These are phyloP conservation scores for Gambusia holbrooki DNA, from an alignment of 2,113 vertebrate species.

Conservation along the genomic window DNA sequence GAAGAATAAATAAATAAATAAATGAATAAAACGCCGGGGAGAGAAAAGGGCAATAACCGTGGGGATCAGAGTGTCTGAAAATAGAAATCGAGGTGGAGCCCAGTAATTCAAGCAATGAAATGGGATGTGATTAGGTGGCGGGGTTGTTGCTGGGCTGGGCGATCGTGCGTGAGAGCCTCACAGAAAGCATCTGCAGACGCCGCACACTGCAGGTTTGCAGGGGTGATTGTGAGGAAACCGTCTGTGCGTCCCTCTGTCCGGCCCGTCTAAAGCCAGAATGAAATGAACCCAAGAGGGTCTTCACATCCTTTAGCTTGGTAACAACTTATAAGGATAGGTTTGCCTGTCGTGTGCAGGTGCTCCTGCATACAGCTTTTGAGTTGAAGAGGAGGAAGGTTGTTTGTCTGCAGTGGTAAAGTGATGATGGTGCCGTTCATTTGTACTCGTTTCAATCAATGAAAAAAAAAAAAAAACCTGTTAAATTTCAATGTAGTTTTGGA, in stretches of 20 bases:
- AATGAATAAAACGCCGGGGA: background rate
- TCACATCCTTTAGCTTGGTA: background rate
- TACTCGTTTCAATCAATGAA: background rate
- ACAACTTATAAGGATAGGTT: background rate
- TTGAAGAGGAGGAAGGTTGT: background rate
- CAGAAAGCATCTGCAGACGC: background rate
- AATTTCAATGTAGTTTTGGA: background rate
- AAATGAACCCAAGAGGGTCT: background rate
- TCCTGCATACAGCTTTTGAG: background rate
- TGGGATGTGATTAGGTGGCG: constrained; percentile 26
- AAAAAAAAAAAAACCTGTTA: too few relatives aligned
- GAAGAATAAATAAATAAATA: background rate
- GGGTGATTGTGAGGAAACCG: background rate
- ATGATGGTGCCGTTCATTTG: background rate
- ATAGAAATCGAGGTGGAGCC: background rate
- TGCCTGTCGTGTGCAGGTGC: background rate
- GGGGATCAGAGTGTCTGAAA: constrained; percentile 20
- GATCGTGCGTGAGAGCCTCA: background rate
- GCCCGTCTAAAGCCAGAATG: too few relatives aligned
- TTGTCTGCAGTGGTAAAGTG: background rate
- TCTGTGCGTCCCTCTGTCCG: background rate
- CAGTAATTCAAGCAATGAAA: constrained; percentile 4
- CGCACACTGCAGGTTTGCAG: background rate
- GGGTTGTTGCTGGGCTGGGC: background rate
- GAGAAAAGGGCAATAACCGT: constrained; percentile 11